These are phyloP conservation scores for Adoxophyes honmai DNA, from an alignment of 1,140 invertebrate species.

Conservation along the genomic window DNA sequence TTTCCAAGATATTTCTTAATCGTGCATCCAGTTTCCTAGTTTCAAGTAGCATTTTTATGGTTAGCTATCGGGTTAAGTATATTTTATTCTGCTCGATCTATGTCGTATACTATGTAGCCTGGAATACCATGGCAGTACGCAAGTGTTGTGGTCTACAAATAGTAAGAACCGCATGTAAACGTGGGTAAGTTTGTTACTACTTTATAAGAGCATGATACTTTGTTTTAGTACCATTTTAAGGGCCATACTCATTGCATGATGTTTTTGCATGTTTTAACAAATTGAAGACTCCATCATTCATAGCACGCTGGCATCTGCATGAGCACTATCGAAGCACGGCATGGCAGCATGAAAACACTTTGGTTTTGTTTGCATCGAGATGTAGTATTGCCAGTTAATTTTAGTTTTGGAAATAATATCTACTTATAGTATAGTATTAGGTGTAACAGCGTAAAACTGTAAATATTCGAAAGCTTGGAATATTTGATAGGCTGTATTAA, in stretches of 20 bases:
- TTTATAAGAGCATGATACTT: conserved; percentile 9
- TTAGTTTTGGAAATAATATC: too few species aligned
- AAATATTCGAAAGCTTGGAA: too few species aligned
- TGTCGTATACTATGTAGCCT: neutral
- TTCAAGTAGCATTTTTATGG: too few species aligned
- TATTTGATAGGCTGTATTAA: too few species aligned
- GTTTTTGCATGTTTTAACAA: neutral
- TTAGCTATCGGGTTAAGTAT: too few species aligned
- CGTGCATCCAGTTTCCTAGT: too few species aligned
- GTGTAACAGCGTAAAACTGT: too few species aligned
- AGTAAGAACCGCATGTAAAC: neutral
- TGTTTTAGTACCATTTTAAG: neutral
- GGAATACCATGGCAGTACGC: neutral
- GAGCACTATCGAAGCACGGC: neutral
- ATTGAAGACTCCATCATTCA: conserved; percentile 2
- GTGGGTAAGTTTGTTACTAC: conserved; percentile 1
- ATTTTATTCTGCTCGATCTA: too few species aligned
- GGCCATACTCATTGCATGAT: neutral
- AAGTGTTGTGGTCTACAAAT: conserved; percentile 11
- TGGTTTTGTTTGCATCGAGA: neutral
- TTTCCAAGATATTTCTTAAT: too few species aligned
- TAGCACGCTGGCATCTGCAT: conserved; percentile 2
- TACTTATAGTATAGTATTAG: too few species aligned
- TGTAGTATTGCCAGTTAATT: too few species aligned
- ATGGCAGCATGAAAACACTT: conserved; percentile 11